Evolutionary conservation across 2,797 vertebrate species (phyloP), one percentile per base, ranked within the genome.

Genomic region (Odontamblyopus lacepedii): DNA sequence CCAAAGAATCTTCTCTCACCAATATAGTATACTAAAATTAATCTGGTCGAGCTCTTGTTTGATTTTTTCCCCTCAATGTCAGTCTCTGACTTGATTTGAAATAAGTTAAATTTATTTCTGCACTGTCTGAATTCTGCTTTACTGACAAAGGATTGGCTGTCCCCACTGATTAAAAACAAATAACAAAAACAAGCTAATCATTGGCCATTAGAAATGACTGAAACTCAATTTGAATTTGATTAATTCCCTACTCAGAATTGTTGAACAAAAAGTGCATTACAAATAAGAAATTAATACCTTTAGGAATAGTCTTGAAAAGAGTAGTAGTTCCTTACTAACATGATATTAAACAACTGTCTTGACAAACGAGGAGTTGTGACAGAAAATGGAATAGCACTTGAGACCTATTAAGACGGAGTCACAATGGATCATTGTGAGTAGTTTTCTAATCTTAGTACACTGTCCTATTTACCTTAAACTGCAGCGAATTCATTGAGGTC

Each of bases 401-500:
- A 60, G 11, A 13, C 15, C 5, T 18, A 5, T 48, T 48, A 48
- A 48, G 15, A 2, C 44, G 15, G 29, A 7, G 57, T 13, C 27
- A 8, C 13, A 18, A 27, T 65, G 41, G 4, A 65, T 16, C 41
- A 50, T 18, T 63, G 41, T 64, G 23, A 44, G 23, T 64, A 26
- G n/a, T 64, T 64, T 48, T 66, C 63, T 65, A 27, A 48, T 44
- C 13, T 66, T 66, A 57, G n/a, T 51, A 50, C 63, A 18, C 26
- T 65, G 63, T 15, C 26, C 41, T 70, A 70, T 51, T 64, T 65
- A 38, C 19, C 68, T 13, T 13, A 53, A 74, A 67, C 15, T n/a
- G n/a, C 60, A 26, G 0, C 44, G 62, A 11, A 71, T 72, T 55
- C 64, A 30, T 18, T 38, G 66, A 79, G 62, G 57, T 76, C 56